phyloP scores from a whole-genome alignment of 2,888 invertebrate species.

The Yponomeuta evonymella region DNA sequence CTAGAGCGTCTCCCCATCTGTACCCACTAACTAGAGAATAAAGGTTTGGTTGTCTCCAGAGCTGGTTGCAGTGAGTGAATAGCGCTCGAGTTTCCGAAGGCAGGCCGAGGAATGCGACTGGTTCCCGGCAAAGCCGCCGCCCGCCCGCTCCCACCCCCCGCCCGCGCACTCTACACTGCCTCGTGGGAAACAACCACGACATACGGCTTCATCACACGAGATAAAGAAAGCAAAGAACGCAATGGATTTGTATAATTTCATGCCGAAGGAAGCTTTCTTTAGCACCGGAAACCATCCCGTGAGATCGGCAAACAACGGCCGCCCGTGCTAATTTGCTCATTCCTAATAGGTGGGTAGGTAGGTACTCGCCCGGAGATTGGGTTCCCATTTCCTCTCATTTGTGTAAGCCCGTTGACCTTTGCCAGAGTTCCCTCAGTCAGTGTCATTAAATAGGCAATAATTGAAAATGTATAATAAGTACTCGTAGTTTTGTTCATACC shows the following conservation, averaged over 20 bases:
- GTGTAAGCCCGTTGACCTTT: background rate
- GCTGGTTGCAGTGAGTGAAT: constrained; percentile 9
- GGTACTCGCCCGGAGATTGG: constrained; percentile 29
- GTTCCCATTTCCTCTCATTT: constrained; percentile 32
- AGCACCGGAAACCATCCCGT: constrained; percentile 53
- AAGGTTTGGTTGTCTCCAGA: background rate
- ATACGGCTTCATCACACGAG: constrained; percentile 6
- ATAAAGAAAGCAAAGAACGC: constrained; percentile 10
- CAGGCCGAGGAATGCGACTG: constrained; percentile 39
- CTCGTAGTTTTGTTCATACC: no score
- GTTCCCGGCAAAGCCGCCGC: constrained; percentile 32
- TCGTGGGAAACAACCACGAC: constrained; percentile 36
- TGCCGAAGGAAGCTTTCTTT: constrained; percentile 8
- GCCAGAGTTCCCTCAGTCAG: background rate
- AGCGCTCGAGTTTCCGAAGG: constrained; percentile 8
- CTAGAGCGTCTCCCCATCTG: background rate
- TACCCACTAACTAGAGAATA: background rate
- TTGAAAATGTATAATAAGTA: no score
- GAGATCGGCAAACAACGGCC: constrained; percentile 57
- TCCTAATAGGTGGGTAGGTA: constrained; percentile 4
- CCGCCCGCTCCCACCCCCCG: constrained; percentile 22
- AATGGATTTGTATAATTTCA: constrained; percentile 1
- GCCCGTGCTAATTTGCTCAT: constrained; percentile 22
- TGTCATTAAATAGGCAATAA: no score
- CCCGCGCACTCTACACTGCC: constrained; percentile 21